Evolutionary conservation across 2,113 vertebrate species (phyloP).

Genomic region (Oreotragus oreotragus): DNA sequence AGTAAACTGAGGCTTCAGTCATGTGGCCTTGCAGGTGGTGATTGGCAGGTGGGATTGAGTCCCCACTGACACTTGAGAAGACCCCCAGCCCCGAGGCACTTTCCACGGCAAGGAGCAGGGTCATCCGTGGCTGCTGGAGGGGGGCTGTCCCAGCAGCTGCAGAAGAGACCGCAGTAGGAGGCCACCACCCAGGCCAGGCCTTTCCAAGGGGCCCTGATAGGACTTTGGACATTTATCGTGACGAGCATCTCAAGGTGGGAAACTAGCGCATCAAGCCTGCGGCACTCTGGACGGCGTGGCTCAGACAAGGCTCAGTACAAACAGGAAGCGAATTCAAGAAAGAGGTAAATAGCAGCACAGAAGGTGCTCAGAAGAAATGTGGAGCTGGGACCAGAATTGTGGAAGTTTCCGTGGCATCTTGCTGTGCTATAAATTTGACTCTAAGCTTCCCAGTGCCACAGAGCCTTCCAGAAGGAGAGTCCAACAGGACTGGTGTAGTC

Average conservation of each 20-base stretch:
- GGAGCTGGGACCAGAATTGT: not conserved
- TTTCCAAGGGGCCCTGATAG: rapidly evolving
- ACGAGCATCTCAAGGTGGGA: not conserved
- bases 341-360: not conserved
- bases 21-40: not conserved
- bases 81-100: not conserved
- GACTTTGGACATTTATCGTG: not conserved
- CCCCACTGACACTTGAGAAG: not conserved
- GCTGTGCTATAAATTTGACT: not conserved
- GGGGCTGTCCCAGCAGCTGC: not conserved
- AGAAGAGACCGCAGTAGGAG: not conserved
- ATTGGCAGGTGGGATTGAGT: not conserved
- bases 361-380: not conserved
- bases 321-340: not conserved
- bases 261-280: not conserved
- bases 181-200: not conserved
- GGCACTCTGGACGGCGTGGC: not conserved
- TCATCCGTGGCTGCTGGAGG: not conserved
- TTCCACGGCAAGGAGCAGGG: not conserved
- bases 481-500: not conserved
- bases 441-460: not conserved
- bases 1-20: not conserved
- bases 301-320: not conserved
- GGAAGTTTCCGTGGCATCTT: not conserved
- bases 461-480: not conserved